Conservation (phyloP, 92 coral and sea anemone genomes). For the Virgularia gustaviana region DNA sequence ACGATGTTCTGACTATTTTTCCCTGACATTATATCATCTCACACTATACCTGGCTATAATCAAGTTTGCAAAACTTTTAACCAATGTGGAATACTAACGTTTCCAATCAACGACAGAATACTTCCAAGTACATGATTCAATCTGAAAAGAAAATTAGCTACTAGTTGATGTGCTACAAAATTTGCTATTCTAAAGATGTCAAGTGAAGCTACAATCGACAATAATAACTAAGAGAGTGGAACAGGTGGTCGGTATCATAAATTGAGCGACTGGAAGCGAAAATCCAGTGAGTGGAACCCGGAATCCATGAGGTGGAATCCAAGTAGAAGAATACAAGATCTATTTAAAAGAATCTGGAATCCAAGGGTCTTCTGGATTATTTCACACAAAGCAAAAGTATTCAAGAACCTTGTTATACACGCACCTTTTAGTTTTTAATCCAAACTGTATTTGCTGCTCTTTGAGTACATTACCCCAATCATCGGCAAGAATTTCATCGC, state of each 20-base stretch:
- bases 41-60: background rate
- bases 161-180: background rate
- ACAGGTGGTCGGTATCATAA: no score
- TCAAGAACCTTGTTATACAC: no score
- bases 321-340: no score
- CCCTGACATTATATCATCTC: no score
- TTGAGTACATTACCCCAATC: background rate
- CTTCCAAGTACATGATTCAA: constrained; percentile 11
- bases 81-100: constrained; percentile 32
- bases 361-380: no score
- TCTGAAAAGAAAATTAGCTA: background rate
- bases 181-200: background rate
- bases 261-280: no score
- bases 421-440: constrained; percentile 25
- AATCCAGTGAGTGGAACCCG: background rate
- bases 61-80: background rate
- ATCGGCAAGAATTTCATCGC: constrained; percentile 1
- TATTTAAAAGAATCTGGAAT: no score
- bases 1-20: no score
- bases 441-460: constrained; percentile 1
- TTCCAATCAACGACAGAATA: constrained; percentile 17
- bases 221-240: background rate
- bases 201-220: background rate
- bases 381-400: no score
- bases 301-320: no score